Evolutionary conservation across 2,888 invertebrate species (phyloP).

Genomic region (Nephrotoma guestfalica): DNA sequence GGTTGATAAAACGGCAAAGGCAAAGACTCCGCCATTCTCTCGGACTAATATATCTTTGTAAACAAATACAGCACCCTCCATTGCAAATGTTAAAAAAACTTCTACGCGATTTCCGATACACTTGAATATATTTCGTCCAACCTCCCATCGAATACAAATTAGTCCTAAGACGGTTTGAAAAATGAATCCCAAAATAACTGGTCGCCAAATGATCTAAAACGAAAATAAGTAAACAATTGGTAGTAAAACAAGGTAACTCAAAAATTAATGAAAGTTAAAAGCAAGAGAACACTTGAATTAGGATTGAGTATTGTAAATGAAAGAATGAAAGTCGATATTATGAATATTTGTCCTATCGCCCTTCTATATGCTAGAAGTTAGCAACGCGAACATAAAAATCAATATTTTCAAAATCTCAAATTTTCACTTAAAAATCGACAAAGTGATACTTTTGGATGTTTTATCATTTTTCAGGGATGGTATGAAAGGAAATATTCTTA

Average conservation of each 20-base stretch:
- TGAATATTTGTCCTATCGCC: too few relatives aligned
- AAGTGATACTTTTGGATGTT: too few relatives aligned
- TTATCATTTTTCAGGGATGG: too few relatives aligned
- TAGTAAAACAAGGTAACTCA: background rate
- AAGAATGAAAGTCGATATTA: background rate
- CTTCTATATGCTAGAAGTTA: too few relatives aligned
- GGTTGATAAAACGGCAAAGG: slow-evolving; percentile 77
- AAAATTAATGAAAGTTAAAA: background rate
- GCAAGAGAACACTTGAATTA: too few relatives aligned
- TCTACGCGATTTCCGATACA: slow-evolving; percentile 50
- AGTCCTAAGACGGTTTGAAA: slow-evolving; percentile 77
- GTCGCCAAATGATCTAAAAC: slow-evolving; percentile 56
- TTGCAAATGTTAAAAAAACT: slow-evolving; percentile 63
- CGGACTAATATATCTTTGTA: slow-evolving; percentile 56
- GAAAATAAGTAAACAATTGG: slow-evolving; percentile 8
- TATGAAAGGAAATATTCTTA: too few relatives aligned
- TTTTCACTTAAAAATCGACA: too few relatives aligned
- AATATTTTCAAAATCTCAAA: too few relatives aligned
- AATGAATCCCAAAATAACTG: slow-evolving; percentile 62
- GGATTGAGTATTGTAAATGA: background rate
- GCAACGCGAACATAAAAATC: too few relatives aligned
- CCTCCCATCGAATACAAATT: slow-evolving; percentile 69
- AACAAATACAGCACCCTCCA: slow-evolving; percentile 69
- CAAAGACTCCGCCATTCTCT: slow-evolving; percentile 48
- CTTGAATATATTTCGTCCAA: slow-evolving; percentile 50